Base-by-base conservation (phyloP, 2,113 vertebrate species). In the Tupaia tana region DNA sequence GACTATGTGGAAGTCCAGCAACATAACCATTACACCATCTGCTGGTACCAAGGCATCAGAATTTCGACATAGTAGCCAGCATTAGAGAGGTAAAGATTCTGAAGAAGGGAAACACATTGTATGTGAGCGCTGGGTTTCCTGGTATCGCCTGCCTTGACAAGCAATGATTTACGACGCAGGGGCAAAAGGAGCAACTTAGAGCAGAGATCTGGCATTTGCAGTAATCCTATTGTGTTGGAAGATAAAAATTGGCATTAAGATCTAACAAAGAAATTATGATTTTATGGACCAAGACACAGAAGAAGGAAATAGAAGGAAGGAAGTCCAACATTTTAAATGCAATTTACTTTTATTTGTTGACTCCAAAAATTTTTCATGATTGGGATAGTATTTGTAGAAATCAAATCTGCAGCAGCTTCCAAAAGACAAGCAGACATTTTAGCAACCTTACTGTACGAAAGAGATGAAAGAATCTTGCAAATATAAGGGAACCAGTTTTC, bases 291-390 rank as follows among this genome's bases (percentile, higher is more conserved):
- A 78, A 83, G 27, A 34, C 54, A 3, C 24, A 92, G 20, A 85
- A 54, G 69, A 89, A 64, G 56, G 27, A 90, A 94, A 10, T 54
- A 75, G 61, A 71, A 0, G 82, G 14, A 67, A 83, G 4, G 6
- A n/a, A 43, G 7, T 59, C 1, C 27, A 89, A 54, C 5, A 94
- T 89, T 88, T n/a, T 89, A 3, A 86, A 74, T 29, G 19, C 5
- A 52, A 27, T 90, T 79, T 83, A 56, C 20, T 89, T 94, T 69
- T 89, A 73, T 64, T 91, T 78, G 2, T 89, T 84, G 6, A 43
- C 43, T 71, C 6, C 58, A 20, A 74, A 66, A 9, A 34, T 59
- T 83, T 2, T 4, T 91, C 29, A 66, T 80, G 24, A 54, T 24
- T 69, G 18, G 7, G 25, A 13, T 25, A 79, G 67, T 63, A 43